Percentiles rank a stretch among this genome's conserved stretches.
phyloP scores from a whole-genome alignment of 2,888 invertebrate genomes.

The Stenolophus ochropezus region DNA sequence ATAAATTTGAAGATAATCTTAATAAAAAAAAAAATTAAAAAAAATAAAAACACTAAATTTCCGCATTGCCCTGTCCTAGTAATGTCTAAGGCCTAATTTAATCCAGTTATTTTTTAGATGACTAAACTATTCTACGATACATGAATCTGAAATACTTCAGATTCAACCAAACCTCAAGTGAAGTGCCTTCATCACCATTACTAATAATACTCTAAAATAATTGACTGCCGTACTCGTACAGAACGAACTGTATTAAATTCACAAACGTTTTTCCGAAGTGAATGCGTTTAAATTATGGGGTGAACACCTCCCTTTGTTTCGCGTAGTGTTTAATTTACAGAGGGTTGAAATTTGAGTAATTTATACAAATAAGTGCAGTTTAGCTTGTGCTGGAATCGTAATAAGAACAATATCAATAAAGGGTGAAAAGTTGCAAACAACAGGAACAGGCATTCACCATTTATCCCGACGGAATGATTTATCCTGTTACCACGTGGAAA shows the following conservation, averaged over 20 bases:
- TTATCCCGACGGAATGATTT: conserved; percentile 54
- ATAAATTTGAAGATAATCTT: too few relatives aligned
- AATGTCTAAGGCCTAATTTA: too few relatives aligned
- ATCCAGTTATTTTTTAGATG: too few relatives aligned
- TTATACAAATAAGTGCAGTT: conserved; percentile 24
- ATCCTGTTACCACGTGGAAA: conserved; percentile 50
- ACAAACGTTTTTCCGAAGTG: not conserved
- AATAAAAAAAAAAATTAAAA: too few relatives aligned
- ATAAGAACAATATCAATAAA: conserved; percentile 52
- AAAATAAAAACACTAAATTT: too few relatives aligned
- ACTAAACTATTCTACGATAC: too few relatives aligned
- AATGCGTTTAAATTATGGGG: not conserved
- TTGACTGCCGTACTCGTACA: too few relatives aligned
- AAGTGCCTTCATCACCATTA: too few relatives aligned
- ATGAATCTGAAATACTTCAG: too few relatives aligned
- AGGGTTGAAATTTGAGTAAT: not conserved
- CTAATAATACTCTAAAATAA: too few relatives aligned
- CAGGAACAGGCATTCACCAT: conserved; percentile 41
- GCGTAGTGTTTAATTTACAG: not conserved
- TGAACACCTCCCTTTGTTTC: not conserved
- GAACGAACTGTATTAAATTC: not conserved
- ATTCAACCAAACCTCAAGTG: too few relatives aligned
- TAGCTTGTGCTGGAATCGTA: not conserved
- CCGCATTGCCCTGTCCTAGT: too few relatives aligned
- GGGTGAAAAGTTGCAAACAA: conserved; percentile 49